Conservation (phyloP, 2,113 vertebrate genomes). For the Anhinga rufa region DNA sequence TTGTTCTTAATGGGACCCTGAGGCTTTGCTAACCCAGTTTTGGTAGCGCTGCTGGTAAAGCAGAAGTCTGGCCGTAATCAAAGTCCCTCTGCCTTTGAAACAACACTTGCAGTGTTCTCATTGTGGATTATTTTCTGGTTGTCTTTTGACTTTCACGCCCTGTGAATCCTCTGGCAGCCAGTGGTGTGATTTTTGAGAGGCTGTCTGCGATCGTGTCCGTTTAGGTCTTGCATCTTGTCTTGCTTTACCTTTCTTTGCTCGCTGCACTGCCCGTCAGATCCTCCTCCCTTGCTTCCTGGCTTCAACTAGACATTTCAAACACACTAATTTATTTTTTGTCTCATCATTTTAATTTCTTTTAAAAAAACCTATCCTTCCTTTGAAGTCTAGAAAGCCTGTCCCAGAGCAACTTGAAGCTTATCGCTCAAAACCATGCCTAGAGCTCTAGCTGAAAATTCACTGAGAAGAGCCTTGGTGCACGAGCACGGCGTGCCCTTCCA, state of each 20-base stretch:
- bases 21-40: slow-evolving; percentile 52
- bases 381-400: neutral
- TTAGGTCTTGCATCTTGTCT: neutral
- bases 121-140: neutral
- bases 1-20: slow-evolving; percentile 11
- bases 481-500: neutral
- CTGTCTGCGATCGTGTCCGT: fast-evolving
- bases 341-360: neutral
- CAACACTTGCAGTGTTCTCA: fast-evolving
- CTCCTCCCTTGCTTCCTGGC: neutral
- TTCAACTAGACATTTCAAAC: neutral
- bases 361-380: neutral
- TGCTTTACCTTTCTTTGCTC: neutral
- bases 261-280: fast-evolving
- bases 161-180: neutral
- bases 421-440: neutral
- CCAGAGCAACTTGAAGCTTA: neutral
- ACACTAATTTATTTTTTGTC: fast-evolving
- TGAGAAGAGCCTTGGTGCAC: neutral
- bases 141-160: neutral
- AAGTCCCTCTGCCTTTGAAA: neutral
- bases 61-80: neutral
- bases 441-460: neutral
- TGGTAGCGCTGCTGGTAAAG: neutral
- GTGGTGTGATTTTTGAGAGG: neutral